Percentiles rank a stretch among this genome's conserved stretches.
phyloP scores from a whole-genome alignment of 2,888 invertebrate genomes.

The Lissocephala sabroskyi region DNA sequence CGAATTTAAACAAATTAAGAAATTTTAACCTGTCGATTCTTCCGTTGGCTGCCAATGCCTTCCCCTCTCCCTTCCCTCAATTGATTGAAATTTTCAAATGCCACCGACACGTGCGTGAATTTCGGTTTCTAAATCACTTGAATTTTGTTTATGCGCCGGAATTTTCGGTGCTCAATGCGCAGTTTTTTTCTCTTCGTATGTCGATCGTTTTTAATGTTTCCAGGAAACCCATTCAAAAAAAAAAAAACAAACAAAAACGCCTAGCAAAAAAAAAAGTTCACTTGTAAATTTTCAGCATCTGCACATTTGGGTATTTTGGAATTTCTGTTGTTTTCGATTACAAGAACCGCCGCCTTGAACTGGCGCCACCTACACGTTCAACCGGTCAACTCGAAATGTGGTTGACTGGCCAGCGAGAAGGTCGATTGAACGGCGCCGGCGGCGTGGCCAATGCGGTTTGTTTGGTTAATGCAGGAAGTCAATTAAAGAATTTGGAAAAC shows the following conservation, averaged over 20 bases:
- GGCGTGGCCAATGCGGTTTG: constrained; percentile 28
- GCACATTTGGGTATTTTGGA: too few relatives aligned
- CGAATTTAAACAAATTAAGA: too few relatives aligned
- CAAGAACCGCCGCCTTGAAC: constrained; percentile 39
- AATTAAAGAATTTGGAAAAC: constrained; percentile 8
- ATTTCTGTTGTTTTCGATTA: constrained; percentile 13
- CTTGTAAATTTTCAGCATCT: background rate
- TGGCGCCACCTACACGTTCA: constrained; percentile 39
- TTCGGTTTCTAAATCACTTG: constrained; percentile 24
- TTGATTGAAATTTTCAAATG: constrained; percentile 7
- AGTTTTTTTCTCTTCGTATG: too few relatives aligned
- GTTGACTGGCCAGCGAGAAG: constrained; percentile 27
- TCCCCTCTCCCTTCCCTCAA: too few relatives aligned
- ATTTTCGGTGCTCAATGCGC: constrained; percentile 16
- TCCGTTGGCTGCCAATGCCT: too few relatives aligned
- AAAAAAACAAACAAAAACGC: background rate
- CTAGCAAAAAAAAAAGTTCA: constrained; percentile 4
- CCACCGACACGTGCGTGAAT: constrained; percentile 28
- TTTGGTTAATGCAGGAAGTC: constrained; percentile 21
- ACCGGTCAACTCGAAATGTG: background rate
- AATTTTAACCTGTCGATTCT: too few relatives aligned
- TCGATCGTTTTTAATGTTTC: constrained; percentile 40
- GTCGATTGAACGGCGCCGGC: constrained; percentile 29
- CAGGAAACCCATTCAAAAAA: constrained; percentile 43
- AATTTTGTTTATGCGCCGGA: constrained; percentile 42